A percentile compares a stretch with the other conserved stretches of the same genome.
Evolutionary conservation across 2,797 vertebrate genomes (phyloP).

Genomic region (Trachops cirrhosus): DNA sequence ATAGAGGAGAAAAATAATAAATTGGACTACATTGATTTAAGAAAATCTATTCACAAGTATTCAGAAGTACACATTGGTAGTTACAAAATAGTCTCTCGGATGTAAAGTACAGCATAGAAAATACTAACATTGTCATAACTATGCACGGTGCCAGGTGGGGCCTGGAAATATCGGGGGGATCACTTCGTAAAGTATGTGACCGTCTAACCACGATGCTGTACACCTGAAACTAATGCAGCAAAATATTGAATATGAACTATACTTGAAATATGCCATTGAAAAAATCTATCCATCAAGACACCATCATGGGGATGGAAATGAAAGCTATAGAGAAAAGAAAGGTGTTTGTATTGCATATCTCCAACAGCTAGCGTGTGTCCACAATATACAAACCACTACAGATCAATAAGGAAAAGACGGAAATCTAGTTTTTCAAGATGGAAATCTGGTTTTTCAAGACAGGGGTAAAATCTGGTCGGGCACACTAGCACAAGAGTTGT

Average conservation of each 20-base stretch:
- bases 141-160: accelerated
- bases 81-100: neutral
- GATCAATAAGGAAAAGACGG: neutral
- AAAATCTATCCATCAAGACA: neutral
- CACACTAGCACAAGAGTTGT: too few species aligned
- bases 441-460: neutral
- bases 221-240: neutral
- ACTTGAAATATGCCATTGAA: neutral
- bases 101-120: neutral
- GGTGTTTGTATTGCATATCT: neutral
- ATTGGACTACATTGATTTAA: neutral
- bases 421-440: neutral
- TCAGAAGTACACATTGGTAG: neutral
- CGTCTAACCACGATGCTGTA: neutral
- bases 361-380: too few species aligned
- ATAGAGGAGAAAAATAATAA: neutral
- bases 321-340: neutral
- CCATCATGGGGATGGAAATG: neutral
- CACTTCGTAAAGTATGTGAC: neutral
- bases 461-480: neutral
- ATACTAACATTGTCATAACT: accelerated
- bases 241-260: neutral
- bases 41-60: neutral
- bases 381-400: neutral
- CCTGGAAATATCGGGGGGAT: neutral